These are phyloP conservation scores for Hylaea fasciaria DNA, from an alignment of 2,888 invertebrate species.

Conservation along the genomic window DNA sequence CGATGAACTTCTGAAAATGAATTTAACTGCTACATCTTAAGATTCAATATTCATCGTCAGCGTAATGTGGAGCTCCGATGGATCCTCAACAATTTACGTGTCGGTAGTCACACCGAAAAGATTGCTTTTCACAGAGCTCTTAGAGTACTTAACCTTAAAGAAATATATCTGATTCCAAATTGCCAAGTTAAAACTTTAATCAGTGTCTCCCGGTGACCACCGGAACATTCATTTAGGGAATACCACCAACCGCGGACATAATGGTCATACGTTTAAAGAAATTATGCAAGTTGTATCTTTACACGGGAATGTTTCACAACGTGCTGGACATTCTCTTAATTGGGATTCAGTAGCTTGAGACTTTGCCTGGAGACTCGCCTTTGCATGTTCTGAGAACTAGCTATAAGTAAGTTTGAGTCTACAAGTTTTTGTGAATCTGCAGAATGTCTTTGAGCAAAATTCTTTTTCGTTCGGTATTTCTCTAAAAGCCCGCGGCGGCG, in stretches of 20 bases:
- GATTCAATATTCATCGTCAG: slow-evolving; percentile 12
- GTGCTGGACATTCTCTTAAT: slow-evolving; percentile 32
- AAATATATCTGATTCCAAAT: slow-evolving; percentile 46
- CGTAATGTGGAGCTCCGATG: slow-evolving; percentile 6
- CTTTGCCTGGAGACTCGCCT: slow-evolving; percentile 2
- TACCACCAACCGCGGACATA: slow-evolving; percentile 50
- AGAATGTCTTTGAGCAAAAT: slow-evolving; percentile 37
- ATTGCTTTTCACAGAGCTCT: slow-evolving; percentile 46
- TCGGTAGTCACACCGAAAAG: slow-evolving; percentile 52
- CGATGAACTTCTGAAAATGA: slow-evolving; percentile 6
- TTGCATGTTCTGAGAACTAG: slow-evolving; percentile 16
- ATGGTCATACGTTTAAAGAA: slow-evolving; percentile 45
- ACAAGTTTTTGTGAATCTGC: slow-evolving; percentile 15
- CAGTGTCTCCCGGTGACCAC: slow-evolving; percentile 47
- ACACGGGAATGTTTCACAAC: slow-evolving; percentile 18
- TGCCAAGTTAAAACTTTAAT: slow-evolving; percentile 47
- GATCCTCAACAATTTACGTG: slow-evolving; percentile 45
- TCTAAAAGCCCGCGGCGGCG: slow-evolving; percentile 53
- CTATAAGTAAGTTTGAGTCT: slow-evolving; percentile 14
- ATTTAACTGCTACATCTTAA: not conserved
- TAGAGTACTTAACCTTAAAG: slow-evolving; percentile 38
- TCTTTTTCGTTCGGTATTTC: slow-evolving; percentile 55
- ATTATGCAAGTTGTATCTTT: slow-evolving; percentile 36
- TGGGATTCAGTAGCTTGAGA: slow-evolving; percentile 34
- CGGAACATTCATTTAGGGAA: slow-evolving; percentile 49